Percentiles rank a stretch among this genome's conserved stretches.
Evolutionary conservation across 2,888 invertebrate species (phyloP).

Genomic region (Eristalis pertinax): DNA sequence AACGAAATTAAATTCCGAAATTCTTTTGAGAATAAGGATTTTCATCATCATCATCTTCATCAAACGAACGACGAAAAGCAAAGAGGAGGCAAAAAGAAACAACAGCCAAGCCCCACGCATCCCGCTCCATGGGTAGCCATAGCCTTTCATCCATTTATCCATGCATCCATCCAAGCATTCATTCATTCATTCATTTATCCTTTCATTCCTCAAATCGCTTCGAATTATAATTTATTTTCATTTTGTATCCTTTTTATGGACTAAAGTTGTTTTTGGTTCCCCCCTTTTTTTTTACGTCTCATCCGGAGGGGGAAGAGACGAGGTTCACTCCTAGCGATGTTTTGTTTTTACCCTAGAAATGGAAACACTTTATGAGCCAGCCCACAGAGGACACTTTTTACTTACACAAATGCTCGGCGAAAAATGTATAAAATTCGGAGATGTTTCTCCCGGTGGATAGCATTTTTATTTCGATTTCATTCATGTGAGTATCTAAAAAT

Average conservation of each 20-base stretch:
- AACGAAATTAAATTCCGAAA: slow-evolving; percentile 68
- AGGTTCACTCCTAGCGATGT: background rate
- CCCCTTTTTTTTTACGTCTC: background rate
- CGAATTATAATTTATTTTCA: slow-evolving; percentile 70
- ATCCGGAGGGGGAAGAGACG: background rate
- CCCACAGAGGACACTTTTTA: slow-evolving; percentile 27
- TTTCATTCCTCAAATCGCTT: slow-evolving; percentile 63
- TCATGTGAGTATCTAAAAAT: slow-evolving; percentile 28
- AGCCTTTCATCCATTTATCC: slow-evolving; percentile 14
- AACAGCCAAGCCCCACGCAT: slow-evolving; percentile 1
- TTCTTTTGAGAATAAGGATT: slow-evolving; percentile 67
- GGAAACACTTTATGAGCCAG: slow-evolving; percentile 26
- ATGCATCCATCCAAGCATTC: slow-evolving; percentile 30
- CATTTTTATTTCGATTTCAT: slow-evolving; percentile 16
- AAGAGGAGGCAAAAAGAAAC: too few species aligned
- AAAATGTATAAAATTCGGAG: slow-evolving; percentile 40
- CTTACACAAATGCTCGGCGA: slow-evolving; percentile 15
- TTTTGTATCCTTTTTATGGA: slow-evolving; percentile 64
- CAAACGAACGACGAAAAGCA: slow-evolving; percentile 31
- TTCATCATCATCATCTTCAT: slow-evolving; percentile 57
- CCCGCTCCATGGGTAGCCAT: background rate
- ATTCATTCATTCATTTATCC: slow-evolving; percentile 64
- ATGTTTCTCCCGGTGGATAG: background rate
- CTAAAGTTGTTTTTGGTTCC: slow-evolving; percentile 17
- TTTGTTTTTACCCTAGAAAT: slow-evolving; percentile 36